A percentile compares a stretch with the other conserved stretches of the same genome.
Evolutionary conservation across 2,797 vertebrate genomes (phyloP).

Genomic region (Kryptopterus vitreolus): DNA sequence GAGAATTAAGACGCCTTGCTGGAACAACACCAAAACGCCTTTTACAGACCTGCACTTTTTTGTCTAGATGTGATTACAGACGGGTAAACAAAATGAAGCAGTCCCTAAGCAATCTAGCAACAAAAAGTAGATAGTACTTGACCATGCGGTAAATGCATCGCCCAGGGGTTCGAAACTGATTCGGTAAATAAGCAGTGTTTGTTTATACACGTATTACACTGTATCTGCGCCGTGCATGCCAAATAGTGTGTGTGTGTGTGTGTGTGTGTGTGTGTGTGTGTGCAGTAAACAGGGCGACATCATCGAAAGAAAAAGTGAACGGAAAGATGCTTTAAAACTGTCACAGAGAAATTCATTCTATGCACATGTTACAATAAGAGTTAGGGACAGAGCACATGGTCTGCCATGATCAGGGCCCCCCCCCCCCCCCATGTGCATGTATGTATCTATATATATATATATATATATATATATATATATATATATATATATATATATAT

Average conservation of each 20-base stretch:
- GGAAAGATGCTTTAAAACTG: too few relatives aligned
- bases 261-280: too few relatives aligned
- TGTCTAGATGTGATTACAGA: slow-evolving; percentile 4
- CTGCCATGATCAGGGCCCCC: too few relatives aligned
- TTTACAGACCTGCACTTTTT: not conserved
- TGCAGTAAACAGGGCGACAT: not conserved
- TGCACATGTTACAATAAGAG: too few relatives aligned
- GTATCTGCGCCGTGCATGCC: not conserved
- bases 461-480: too few relatives aligned
- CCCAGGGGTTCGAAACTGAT: not conserved
- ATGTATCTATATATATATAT: too few relatives aligned
- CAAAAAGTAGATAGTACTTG: not conserved
- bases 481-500: too few relatives aligned
- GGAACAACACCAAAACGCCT: not conserved
- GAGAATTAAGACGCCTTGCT: not conserved
- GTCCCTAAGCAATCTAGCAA: not conserved
- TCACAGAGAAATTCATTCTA: too few relatives aligned
- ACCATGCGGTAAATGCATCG: not conserved
- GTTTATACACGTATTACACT: not conserved
- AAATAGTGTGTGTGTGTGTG: too few relatives aligned
- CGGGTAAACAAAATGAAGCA: not conserved
- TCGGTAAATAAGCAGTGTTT: slow-evolving; percentile 13
- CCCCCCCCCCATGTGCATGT: too few relatives aligned
- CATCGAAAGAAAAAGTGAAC: too few relatives aligned
- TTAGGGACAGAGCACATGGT: too few relatives aligned